phyloP scores from a whole-genome alignment of 2,888 invertebrate genomes.

The Thalpophila matura region DNA sequence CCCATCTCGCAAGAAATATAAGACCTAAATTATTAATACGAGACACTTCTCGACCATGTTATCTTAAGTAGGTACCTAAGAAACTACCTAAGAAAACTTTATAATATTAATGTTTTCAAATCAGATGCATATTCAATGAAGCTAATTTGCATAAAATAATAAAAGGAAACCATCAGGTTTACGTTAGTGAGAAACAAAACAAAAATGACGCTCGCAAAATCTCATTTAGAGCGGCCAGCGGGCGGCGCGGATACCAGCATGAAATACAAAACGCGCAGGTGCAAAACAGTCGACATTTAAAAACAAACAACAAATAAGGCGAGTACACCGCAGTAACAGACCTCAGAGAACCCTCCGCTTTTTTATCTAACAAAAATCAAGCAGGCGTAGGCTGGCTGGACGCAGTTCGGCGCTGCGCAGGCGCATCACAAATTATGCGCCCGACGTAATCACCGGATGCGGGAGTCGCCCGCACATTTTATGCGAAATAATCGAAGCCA shows the following conservation, averaged over 20 bases:
- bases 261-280: conserved; percentile 85
- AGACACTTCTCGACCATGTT: conserved; percentile 52
- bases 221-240: conserved; percentile 74
- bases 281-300: conserved; percentile 81
- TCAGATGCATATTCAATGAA: conserved; percentile 59
- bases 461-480: conserved; percentile 89
- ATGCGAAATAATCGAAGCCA: conserved; percentile 90
- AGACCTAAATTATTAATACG: conserved; percentile 35
- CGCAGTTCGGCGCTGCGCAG: conserved; percentile 78
- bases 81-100: too few relatives aligned
- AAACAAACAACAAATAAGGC: conserved; percentile 84
- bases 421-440: conserved; percentile 89
- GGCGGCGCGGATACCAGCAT: conserved; percentile 68
- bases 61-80: conserved; percentile 38
- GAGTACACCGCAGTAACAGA: conserved; percentile 70
- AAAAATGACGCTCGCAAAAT: conserved; percentile 72
- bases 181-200: conserved; percentile 68
- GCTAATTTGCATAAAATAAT: conserved; percentile 67
- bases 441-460: conserved; percentile 90
- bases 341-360: conserved; percentile 63
- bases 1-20: conserved; percentile 18
- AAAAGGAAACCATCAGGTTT: conserved; percentile 68
- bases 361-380: conserved; percentile 89
- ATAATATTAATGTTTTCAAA: conserved; percentile 48
- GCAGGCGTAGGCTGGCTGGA: conserved; percentile 72